phyloP scores from a whole-genome alignment of 2,888 invertebrate genomes.

The Harpalus rufipes region DNA sequence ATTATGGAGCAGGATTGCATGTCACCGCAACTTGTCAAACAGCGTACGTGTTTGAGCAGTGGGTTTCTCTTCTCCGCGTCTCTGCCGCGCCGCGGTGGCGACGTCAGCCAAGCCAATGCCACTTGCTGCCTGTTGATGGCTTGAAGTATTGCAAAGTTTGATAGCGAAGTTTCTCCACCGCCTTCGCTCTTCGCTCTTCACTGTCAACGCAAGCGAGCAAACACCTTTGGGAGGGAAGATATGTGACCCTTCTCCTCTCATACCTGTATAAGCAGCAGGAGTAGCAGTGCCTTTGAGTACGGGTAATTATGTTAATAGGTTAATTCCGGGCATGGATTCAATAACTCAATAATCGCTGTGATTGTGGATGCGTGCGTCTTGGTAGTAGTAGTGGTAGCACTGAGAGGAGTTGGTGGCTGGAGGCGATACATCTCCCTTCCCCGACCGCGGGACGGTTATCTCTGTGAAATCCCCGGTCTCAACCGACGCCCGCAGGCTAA shows the following conservation, averaged over 20 bases:
- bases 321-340: slow-evolving; percentile 80
- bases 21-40: slow-evolving; percentile 71
- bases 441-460: slow-evolving; percentile 71
- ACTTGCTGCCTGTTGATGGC: slow-evolving; percentile 70
- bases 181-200: background rate
- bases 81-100: slow-evolving; percentile 12
- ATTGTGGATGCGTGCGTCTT: slow-evolving; percentile 15
- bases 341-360: slow-evolving; percentile 71
- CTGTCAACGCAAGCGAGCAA: background rate
- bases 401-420: slow-evolving; percentile 69
- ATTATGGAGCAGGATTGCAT: slow-evolving; percentile 67
- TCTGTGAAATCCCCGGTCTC: slow-evolving; percentile 65
- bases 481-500: slow-evolving; percentile 74
- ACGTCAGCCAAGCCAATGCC: slow-evolving; percentile 36
- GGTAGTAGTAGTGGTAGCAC: slow-evolving; percentile 68
- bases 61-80: slow-evolving; percentile 57
- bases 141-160: slow-evolving; percentile 75
- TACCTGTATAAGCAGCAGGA: background rate
- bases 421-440: slow-evolving; percentile 53
- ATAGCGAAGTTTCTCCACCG: slow-evolving; percentile 73
- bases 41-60: slow-evolving; percentile 69
- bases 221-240: background rate
- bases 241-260: too few species aligned
- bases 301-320: slow-evolving; percentile 75
- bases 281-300: background rate